Evolutionary conservation across 2,113 vertebrate genomes (phyloP).

Genomic region (Enhydra lutris): DNA sequence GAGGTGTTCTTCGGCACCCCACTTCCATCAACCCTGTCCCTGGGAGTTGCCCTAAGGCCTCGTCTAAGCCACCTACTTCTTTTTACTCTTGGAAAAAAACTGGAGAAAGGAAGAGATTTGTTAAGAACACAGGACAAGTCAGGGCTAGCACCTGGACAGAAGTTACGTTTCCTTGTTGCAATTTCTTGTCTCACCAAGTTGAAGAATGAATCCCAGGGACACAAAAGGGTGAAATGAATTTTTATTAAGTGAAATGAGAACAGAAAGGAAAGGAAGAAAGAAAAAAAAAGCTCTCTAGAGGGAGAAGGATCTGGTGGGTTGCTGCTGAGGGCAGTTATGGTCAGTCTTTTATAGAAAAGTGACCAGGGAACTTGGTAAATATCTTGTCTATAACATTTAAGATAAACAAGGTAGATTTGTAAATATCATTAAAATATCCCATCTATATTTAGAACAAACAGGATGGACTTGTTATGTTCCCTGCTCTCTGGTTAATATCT

Average conservation of each 20-base stretch:
- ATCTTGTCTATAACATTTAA: background rate
- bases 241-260: background rate
- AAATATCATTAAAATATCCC: background rate
- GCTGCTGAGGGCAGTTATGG: background rate
- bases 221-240: background rate
- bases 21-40: background rate
- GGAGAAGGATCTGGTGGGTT: background rate
- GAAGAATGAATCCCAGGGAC: background rate
- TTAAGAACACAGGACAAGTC: background rate
- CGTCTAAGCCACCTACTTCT: background rate
- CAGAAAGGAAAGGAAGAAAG: background rate
- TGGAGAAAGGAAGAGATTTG: background rate
- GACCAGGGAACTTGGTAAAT: background rate
- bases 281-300: background rate
- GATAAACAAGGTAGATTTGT: background rate
- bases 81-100: background rate
- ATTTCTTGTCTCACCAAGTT: background rate
- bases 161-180: background rate
- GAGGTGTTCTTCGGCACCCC: background rate
- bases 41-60: background rate
- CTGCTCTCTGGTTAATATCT: background rate
- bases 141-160: background rate
- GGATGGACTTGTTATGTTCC: background rate
- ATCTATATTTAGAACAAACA: background rate
- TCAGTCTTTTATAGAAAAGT: background rate